Conservation (phyloP, 2,888 invertebrate species). For the Melinaea marsaeus region DNA sequence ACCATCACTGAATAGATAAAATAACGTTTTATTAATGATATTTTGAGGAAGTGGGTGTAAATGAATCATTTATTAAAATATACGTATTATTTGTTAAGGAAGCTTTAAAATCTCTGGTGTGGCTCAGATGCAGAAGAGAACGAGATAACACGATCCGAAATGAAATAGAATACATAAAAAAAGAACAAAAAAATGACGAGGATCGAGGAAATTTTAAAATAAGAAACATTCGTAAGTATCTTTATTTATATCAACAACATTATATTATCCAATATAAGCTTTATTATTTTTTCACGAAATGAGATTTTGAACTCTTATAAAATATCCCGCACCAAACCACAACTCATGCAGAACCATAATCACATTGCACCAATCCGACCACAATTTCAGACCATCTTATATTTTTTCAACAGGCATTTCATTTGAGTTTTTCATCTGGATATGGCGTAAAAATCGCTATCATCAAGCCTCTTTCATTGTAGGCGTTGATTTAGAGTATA, state of each 20-base stretch:
- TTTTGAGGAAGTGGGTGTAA: neutral
- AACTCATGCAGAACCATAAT: too few species aligned
- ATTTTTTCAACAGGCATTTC: too few species aligned
- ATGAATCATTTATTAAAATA: neutral
- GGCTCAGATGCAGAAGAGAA: slow-evolving; percentile 57
- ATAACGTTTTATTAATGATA: slow-evolving; percentile 29
- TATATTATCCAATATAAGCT: neutral
- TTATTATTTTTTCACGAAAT: neutral
- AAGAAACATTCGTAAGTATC: slow-evolving; percentile 52
- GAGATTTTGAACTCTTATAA: too few species aligned
- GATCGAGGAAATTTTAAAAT: slow-evolving; percentile 48
- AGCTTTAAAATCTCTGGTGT: slow-evolving; percentile 52
- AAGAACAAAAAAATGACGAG: slow-evolving; percentile 55
- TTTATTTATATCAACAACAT: neutral
- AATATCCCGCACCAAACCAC: too few species aligned
- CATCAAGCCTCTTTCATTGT: too few species aligned
- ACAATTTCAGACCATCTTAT: too few species aligned
- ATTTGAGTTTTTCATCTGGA: too few species aligned
- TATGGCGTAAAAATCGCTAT: too few species aligned
- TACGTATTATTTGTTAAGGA: slow-evolving; percentile 40
- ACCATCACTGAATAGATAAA: too few species aligned
- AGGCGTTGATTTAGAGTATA: too few species aligned
- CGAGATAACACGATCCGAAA: slow-evolving; percentile 39
- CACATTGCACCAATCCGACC: too few species aligned
- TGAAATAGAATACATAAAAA: slow-evolving; percentile 49